A percentile compares a stretch with the other conserved stretches of the same genome.
Evolutionary conservation across 2,888 invertebrate genomes (phyloP).

Genomic region (Alentia gelatinosa): DNA sequence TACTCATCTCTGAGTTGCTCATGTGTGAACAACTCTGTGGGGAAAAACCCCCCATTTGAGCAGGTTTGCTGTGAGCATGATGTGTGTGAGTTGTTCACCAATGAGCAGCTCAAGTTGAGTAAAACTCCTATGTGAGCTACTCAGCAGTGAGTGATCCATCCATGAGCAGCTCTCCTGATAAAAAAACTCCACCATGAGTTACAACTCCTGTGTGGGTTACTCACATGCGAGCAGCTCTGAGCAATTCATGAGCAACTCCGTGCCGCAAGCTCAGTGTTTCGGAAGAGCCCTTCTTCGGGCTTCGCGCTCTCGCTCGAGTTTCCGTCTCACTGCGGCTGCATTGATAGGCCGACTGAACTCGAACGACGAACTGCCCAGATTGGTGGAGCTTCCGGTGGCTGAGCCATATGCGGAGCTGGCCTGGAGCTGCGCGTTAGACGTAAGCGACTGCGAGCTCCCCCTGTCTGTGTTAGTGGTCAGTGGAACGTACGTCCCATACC

Average conservation of each 20-base stretch:
- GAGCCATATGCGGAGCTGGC: not conserved
- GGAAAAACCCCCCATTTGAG: too few relatives aligned
- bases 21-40: too few relatives aligned
- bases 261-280: not conserved
- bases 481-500: not conserved
- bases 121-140: too few relatives aligned
- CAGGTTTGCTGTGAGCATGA: too few relatives aligned
- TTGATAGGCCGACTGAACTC: conserved; percentile 36
- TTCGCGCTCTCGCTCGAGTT: conserved; percentile 27
- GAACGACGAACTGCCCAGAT: not conserved
- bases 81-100: too few relatives aligned
- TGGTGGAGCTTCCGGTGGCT: not conserved
- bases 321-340: not conserved
- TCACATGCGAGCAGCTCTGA: too few relatives aligned
- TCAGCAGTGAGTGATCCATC: too few relatives aligned
- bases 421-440: not conserved
- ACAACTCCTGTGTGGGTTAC: too few relatives aligned
- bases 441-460: not conserved
- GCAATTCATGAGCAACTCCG: not conserved
- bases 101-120: too few relatives aligned
- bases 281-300: not conserved
- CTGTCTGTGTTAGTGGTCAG: not conserved
- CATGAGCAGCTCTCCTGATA: too few relatives aligned
- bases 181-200: too few relatives aligned
- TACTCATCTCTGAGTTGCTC: too few relatives aligned